A percentile compares a stretch with the other conserved stretches of the same genome.
phyloP scores from a whole-genome alignment of 1,140 invertebrate genomes.

The Plectus sambesii region DNA sequence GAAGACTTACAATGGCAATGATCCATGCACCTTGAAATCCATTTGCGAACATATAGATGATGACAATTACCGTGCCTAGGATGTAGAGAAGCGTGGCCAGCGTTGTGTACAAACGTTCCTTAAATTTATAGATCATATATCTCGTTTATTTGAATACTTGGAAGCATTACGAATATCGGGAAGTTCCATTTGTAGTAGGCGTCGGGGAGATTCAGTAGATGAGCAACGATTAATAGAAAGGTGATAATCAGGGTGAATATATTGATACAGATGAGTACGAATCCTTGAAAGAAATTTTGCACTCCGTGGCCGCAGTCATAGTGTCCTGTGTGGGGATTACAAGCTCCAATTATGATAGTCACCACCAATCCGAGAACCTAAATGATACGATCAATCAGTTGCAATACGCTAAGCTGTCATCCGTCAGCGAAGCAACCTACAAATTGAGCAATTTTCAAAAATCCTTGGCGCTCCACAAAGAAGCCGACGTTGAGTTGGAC shows the following conservation, averaged over 20 bases:
- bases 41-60: neutral
- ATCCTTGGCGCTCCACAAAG: too few relatives aligned
- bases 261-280: constrained; percentile 15
- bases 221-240: constrained; percentile 11
- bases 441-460: too few relatives aligned
- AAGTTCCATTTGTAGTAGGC: constrained; percentile 19
- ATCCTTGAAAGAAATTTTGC: constrained; percentile 9
- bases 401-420: too few relatives aligned
- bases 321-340: too few relatives aligned
- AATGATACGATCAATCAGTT: too few relatives aligned
- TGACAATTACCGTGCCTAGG: constrained; percentile 2
- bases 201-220: constrained; percentile 15
- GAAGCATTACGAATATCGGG: constrained; percentile 15
- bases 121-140: constrained; percentile 2
- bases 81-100: constrained; percentile 7
- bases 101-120: constrained; percentile 5
- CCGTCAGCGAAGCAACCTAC: too few relatives aligned
- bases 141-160: too few relatives aligned
- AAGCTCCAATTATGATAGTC: too few relatives aligned
- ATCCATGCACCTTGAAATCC: constrained; percentile 9
- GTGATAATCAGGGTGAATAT: constrained; percentile 21
- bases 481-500: too few relatives aligned
- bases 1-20: constrained; percentile 6
- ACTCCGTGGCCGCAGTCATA: too few relatives aligned
- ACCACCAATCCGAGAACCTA: too few relatives aligned